Evolutionary conservation across 2,113 vertebrate genomes (phyloP).

Genomic region (Myodes glareolus): DNA sequence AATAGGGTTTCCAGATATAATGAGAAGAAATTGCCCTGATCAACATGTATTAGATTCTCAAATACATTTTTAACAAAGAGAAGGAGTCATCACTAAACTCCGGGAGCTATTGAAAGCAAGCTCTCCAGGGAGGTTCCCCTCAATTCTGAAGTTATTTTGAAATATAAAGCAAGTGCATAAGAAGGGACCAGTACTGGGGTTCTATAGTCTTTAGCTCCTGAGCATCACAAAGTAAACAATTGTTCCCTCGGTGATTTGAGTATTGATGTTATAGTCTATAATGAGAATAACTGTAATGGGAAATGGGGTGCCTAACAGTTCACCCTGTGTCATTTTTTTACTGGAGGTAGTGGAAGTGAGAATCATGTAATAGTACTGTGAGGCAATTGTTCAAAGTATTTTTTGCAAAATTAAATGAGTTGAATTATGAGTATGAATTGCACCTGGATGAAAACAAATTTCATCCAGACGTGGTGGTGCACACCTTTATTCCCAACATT

Average conservation of each 20-base stretch:
- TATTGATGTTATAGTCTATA: neutral
- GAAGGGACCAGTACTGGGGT: neutral
- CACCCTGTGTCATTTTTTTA: neutral
- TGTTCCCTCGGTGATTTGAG: neutral
- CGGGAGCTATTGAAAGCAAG: neutral
- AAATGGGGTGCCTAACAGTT: neutral
- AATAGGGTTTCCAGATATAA: neutral
- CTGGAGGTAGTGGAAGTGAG: neutral
- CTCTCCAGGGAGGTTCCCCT: neutral
- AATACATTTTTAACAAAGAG: conserved; percentile 21
- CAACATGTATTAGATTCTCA: neutral
- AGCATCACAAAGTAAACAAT: neutral
- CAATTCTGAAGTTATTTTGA: neutral
- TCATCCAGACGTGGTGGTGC: no score
- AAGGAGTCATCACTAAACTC: neutral
- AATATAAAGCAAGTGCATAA: neutral
- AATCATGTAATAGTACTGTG: neutral
- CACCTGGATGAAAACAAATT: neutral
- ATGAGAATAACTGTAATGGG: neutral
- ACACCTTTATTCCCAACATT: neutral
- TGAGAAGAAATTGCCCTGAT: conserved; percentile 6
- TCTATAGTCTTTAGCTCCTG: neutral
- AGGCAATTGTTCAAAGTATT: neutral
- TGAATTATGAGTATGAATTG: neutral
- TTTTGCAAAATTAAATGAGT: conserved; percentile 1